phyloP scores from a whole-genome alignment of 2,797 vertebrate species.

The Leptodon cayanensis region DNA sequence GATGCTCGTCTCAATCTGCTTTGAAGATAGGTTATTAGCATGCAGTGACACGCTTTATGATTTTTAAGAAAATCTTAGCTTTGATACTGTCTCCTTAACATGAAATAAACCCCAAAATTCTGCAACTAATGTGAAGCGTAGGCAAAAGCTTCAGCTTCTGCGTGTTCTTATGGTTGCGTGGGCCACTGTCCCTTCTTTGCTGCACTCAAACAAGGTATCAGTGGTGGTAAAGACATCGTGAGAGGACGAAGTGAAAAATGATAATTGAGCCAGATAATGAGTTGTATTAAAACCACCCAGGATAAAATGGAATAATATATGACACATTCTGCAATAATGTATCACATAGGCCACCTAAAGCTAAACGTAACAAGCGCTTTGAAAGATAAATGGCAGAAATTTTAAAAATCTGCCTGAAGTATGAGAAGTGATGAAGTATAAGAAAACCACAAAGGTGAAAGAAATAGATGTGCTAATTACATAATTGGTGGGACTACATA shows the following conservation, averaged over 20 bases:
- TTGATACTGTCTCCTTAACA: neutral
- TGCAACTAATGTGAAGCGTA: neutral
- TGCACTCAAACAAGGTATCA: neutral
- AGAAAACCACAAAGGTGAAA: neutral
- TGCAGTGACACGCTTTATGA: neutral
- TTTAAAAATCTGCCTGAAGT: neutral
- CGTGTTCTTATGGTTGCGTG: rapidly evolving
- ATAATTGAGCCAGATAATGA: neutral
- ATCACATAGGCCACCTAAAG: neutral
- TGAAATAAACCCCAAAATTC: neutral
- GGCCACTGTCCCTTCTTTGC: neutral
- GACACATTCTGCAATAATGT: neutral
- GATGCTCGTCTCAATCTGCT: neutral
- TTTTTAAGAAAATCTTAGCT: neutral
- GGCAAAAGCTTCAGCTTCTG: neutral
- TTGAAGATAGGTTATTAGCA: neutral
- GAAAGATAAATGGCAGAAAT: neutral
- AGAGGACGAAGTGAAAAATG: neutral
- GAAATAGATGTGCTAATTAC: neutral
- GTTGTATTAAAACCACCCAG: neutral
- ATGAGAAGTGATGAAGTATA: neutral
- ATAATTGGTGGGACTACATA: neutral
- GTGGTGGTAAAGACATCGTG: neutral
- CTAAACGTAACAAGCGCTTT: neutral
- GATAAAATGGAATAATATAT: neutral